Evolutionary conservation across 2,888 invertebrate species (phyloP).

Genomic region (Synergus gifuensis): DNA sequence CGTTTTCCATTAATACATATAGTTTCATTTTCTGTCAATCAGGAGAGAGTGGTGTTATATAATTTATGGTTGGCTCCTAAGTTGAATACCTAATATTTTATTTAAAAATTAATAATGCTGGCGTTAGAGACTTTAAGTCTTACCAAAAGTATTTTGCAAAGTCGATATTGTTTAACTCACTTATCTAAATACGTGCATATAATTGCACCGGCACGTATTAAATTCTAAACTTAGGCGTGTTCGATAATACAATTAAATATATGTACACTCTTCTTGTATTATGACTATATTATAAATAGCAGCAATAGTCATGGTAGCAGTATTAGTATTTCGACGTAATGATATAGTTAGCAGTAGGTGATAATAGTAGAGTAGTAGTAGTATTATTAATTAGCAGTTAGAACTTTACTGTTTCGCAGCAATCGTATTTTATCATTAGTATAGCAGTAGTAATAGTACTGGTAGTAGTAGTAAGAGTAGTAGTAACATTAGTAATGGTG

Average conservation of each 20-base stretch:
- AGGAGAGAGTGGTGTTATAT: no score
- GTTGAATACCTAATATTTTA: no score
- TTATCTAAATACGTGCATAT: constrained; percentile 47
- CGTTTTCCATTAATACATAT: no score
- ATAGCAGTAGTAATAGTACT: constrained; percentile 58
- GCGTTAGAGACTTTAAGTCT: no score
- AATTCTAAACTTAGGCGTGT: constrained; percentile 16
- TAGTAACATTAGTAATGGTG: constrained; percentile 63
- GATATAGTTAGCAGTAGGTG: constrained; percentile 26
- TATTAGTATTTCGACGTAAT: constrained; percentile 45
- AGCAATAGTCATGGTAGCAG: constrained; percentile 46
- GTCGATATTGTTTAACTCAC: constrained; percentile 38
- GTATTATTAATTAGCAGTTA: constrained; percentile 55
- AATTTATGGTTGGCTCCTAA: no score
- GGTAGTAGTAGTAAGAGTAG: constrained; percentile 50
- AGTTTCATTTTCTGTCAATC: no score
- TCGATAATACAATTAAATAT: constrained; percentile 40
- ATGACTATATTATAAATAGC: constrained; percentile 30
- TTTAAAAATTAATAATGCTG: not conserved
- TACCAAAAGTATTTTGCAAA: not conserved
- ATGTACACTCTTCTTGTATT: constrained; percentile 51
- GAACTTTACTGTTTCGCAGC: constrained; percentile 53
- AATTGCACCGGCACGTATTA: constrained; percentile 40
- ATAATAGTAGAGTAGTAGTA: constrained; percentile 49
- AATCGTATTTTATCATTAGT: constrained; percentile 59